Evolutionary conservation across 2,797 vertebrate species (phyloP).

Genomic region (Brachyrhaphis roseni): DNA sequence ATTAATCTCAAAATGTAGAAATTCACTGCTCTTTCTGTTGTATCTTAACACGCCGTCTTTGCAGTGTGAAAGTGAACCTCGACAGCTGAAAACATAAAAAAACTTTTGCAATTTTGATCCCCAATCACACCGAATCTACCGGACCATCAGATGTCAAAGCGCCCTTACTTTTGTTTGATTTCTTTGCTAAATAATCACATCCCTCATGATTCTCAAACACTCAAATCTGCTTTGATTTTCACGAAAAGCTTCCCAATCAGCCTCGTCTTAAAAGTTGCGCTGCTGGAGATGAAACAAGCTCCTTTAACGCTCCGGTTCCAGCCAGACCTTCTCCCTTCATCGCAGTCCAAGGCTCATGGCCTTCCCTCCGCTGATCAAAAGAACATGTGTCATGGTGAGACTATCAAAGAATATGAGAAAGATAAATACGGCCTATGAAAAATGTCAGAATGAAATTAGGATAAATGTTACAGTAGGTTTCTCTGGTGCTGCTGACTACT

Average conservation of each 20-base stretch:
- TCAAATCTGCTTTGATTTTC: slow-evolving; percentile 1
- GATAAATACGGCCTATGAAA: slow-evolving; percentile 22
- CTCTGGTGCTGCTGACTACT: slow-evolving; percentile 25
- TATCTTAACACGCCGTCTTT: no score
- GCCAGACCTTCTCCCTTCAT: slow-evolving; percentile 21
- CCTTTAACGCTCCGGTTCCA: neutral
- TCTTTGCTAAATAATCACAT: neutral
- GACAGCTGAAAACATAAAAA: no score
- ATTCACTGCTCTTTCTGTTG: no score
- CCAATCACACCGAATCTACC: no score
- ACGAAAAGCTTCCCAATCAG: slow-evolving; percentile 5
- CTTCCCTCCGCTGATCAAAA: slow-evolving; percentile 41
- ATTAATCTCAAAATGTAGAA: no score
- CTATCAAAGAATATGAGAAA: slow-evolving; percentile 47
- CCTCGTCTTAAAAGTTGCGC: neutral
- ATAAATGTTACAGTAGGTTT: neutral
- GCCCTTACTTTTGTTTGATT: neutral
- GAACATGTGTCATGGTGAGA: slow-evolving; percentile 34
- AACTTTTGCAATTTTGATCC: no score
- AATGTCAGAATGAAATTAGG: slow-evolving; percentile 8
- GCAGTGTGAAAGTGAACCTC: no score
- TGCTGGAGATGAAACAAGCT: neutral
- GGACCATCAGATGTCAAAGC: no score
- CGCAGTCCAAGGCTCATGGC: slow-evolving; percentile 18
- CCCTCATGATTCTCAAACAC: neutral